Percentiles rank a stretch among this genome's conserved stretches.
Evolutionary conservation across 2,113 vertebrate species (phyloP).

Genomic region (Cromileptes altivelis): DNA sequence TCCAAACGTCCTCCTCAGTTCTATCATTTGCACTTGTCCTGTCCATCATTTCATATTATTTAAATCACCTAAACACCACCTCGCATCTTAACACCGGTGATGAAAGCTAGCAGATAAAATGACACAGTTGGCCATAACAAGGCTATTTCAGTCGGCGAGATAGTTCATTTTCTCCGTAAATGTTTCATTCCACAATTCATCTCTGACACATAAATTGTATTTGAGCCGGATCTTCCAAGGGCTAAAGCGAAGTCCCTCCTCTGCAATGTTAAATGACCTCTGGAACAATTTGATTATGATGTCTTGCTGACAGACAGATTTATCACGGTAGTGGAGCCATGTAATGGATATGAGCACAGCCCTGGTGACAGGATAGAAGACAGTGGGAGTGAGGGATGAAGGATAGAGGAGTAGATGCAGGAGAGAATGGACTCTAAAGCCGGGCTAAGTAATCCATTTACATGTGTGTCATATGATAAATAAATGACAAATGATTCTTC

Average conservation of each 20-base stretch:
- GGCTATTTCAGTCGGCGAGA: slow-evolving; percentile 74
- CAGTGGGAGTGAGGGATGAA: slow-evolving; percentile 59
- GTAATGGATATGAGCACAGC: slow-evolving; percentile 84
- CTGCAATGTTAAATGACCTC: slow-evolving; percentile 87
- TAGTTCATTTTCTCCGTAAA: slow-evolving; percentile 84
- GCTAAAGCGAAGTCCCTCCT: slow-evolving; percentile 82
- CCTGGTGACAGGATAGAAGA: slow-evolving; percentile 70
- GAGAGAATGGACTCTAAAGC: slow-evolving; percentile 65
- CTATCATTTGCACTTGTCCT: slow-evolving; percentile 17
- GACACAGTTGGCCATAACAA: slow-evolving; percentile 78
- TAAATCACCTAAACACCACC: slow-evolving; percentile 30
- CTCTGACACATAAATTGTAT: slow-evolving; percentile 86
- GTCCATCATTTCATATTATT: slow-evolving; percentile 56
- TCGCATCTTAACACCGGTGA: slow-evolving; percentile 61
- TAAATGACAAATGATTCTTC: slow-evolving; percentile 71
- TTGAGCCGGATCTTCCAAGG: slow-evolving; percentile 79
- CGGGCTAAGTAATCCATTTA: slow-evolving; percentile 75
- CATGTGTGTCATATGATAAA: slow-evolving; percentile 74
- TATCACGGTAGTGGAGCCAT: slow-evolving; percentile 78
- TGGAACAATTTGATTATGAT: slow-evolving; percentile 89
- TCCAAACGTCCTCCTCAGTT: background rate
- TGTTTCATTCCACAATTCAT: slow-evolving; percentile 84
- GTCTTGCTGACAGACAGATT: slow-evolving; percentile 85
- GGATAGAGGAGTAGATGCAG: slow-evolving; percentile 27
- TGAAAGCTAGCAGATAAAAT: slow-evolving; percentile 77